Base-by-base conservation (phyloP, 2,888 invertebrate species). In the Rhagophthalmus giganteus region DNA sequence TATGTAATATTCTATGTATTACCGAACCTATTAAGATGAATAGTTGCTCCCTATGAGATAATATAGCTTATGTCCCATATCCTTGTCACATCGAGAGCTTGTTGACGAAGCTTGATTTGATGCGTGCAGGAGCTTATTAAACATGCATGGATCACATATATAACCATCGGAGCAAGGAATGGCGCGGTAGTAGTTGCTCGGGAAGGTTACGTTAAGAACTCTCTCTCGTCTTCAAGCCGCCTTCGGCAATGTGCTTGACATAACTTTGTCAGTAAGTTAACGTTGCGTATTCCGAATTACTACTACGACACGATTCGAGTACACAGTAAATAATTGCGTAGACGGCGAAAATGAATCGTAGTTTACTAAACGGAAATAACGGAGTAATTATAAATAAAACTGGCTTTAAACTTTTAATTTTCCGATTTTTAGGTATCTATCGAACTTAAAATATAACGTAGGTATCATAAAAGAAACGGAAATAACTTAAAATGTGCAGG, bases 101-200 rank as follows among this genome's bases (percentile, higher is more conserved):
- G 60, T 62, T 62, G 62, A 62, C 62, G 59, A 55, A 60, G 49
- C 57, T 50, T 57, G 61, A 59, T 61, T 56, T 54, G 51, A 46
- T 58, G 61, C 59, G 61, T 60, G 59, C 56, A 59, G 53, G 57
- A 51, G 59, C 55, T 60, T 62, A 62, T 62, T 60, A 62, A 62
- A 62, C 58, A 60, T 62, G 62, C 54, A 62, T 62, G 57, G 56
- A 57, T 56, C 54, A 54, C 49, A 55, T 45, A 54, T 46, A 50
- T 33, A n/a, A n/a, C n/a, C n/a, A n/a, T n/a, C n/a, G n/a, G n/a
- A n/a, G n/a, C n/a, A n/a, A n/a, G n/a, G n/a, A n/a, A n/a, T n/a
- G n/a, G n/a, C n/a, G n/a, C n/a, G n/a, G n/a, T n/a, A n/a, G n/a
- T n/a, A 45, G 28, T 39, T 54, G 32, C 44, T 44, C 33, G 39